Evolutionary conservation across 2,113 vertebrate genomes (phyloP).

Genomic region (Apodemus speciosus): DNA sequence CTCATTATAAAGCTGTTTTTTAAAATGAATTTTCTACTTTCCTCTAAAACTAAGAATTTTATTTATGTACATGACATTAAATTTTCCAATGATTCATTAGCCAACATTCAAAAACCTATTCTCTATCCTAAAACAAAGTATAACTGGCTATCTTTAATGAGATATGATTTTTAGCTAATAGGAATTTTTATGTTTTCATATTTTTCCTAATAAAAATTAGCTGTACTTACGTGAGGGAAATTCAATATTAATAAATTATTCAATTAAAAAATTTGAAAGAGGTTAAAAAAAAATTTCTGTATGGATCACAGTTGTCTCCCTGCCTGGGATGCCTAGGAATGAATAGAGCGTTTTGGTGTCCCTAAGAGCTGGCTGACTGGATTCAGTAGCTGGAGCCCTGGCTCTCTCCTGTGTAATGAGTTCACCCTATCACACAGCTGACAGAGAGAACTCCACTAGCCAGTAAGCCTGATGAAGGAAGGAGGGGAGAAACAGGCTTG

Average conservation of each 20-base stretch:
- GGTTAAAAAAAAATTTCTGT: background rate
- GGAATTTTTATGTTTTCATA: background rate
- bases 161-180: conserved; percentile 30
- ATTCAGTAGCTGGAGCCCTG: background rate
- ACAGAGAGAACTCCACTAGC: background rate
- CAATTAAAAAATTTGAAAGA: conserved; percentile 28
- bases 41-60: conserved; percentile 40
- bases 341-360: background rate
- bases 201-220: conserved; percentile 41
- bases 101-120: conserved; percentile 26
- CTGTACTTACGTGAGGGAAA: background rate
- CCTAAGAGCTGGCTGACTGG: background rate
- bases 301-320: background rate
- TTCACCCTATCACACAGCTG: background rate
- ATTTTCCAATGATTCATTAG: conserved; percentile 27
- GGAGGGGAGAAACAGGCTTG: too few species aligned
- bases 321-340: background rate
- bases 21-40: conserved; percentile 47
- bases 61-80: background rate
- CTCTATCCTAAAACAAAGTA: conserved; percentile 11
- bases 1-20: conserved; percentile 28
- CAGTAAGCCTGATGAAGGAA: background rate
- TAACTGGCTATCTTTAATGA: background rate
- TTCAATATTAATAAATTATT: background rate
- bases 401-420: background rate